Base-by-base conservation (phyloP, 2,888 invertebrate genomes). In the Crematogaster levior region DNA sequence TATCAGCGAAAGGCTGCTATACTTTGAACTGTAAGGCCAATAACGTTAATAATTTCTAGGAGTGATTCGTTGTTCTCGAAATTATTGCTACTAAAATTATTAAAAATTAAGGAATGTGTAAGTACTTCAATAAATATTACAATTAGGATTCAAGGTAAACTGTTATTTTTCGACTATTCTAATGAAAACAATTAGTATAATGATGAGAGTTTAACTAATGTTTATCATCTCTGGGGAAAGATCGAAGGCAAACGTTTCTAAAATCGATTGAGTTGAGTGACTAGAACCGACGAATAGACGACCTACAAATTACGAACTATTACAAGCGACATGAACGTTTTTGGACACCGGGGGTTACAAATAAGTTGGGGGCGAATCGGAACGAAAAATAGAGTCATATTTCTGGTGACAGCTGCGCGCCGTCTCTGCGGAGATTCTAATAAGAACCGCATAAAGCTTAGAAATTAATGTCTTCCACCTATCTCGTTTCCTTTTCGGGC, bases 381-480 rank as follows among this genome's bases (percentile, higher is more conserved):
- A 68, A 88, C 90, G 92, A 91, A 90, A 92, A 92, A 92, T 92
- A 92, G 91, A 91, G 88, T 89, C 91, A 91, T 92, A 92, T 92
- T 91, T 92, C 88, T 89, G 84, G 87, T 87, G 88, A 87, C 91
- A 91, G 91, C 90, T 91, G 92, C 84, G 72, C 83, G 66, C 84
- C 81, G 84, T 85, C 85, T 84, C 80, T 86, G 87, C 88, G 77
- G 90, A 91, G 91, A 92, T 91, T 92, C 90, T 92, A 91, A 92
- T 92, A 91, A 92, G 92, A 91, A 90, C 89, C 86, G 86, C 89
- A 89, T 91, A 92, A 92, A 92, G 87, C 90, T 91, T 89, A 90
- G 90, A 89, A 92, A 92, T 91, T 91, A 92, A 92, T 92, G 92
- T 85, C 88, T 82, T 79, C 82, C 81, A 82, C 82, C 77, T 82